These are phyloP conservation scores for Acholoe squamosa DNA, from an alignment of 2,888 invertebrate species.

Conservation along the genomic window DNA sequence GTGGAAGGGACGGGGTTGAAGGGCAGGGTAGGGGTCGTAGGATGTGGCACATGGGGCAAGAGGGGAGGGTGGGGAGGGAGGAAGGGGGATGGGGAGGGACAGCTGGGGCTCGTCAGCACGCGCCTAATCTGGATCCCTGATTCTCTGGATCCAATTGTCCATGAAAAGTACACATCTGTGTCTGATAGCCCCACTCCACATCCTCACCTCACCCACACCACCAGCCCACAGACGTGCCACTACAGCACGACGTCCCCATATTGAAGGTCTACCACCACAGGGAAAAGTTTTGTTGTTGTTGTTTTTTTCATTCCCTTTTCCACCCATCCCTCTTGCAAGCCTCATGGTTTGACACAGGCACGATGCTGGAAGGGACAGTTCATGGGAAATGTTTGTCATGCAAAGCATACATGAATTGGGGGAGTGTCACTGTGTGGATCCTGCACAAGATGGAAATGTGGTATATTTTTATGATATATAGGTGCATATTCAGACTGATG, in stretches of 20 bases:
- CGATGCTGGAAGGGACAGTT: no score
- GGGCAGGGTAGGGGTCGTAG: not conserved
- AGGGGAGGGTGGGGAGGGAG: not conserved
- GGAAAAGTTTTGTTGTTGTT: not conserved
- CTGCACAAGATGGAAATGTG: no score
- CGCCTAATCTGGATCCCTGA: conserved; percentile 9
- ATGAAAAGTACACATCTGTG: conserved; percentile 24
- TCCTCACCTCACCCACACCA: not conserved
- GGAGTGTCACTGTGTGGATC: no score
- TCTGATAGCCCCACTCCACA: not conserved
- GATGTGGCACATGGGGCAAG: not conserved
- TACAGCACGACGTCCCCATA: not conserved
- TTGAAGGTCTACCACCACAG: not conserved
- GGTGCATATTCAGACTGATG: no score
- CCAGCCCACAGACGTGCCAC: not conserved
- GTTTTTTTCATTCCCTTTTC: no score
- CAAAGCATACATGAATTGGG: no score
- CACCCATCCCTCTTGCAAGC: not conserved
- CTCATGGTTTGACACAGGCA: no score
- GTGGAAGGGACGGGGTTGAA: no score
- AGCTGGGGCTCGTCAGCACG: conserved; percentile 19
- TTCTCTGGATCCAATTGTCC: conserved; percentile 41
- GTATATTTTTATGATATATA: no score
- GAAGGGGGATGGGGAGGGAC: not conserved
- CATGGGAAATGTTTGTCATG: no score